Percentiles rank a stretch among this genome's conserved stretches.
These are phyloP conservation scores for Clarias macrocephalus DNA, from an alignment of 2,113 vertebrate species.

Conservation along the genomic window DNA sequence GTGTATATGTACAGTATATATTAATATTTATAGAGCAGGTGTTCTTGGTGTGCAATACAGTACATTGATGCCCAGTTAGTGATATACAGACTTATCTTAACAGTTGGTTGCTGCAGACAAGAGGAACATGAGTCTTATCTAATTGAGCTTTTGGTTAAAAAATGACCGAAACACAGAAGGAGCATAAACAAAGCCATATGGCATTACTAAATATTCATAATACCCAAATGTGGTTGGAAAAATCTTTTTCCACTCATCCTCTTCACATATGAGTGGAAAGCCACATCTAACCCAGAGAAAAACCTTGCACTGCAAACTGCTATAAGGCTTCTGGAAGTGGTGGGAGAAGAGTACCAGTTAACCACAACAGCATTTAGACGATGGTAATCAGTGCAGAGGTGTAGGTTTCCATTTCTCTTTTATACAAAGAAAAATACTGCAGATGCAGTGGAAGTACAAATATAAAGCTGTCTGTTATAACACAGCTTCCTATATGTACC, in stretches of 20 bases:
- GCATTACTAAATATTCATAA: not conserved
- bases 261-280: not conserved
- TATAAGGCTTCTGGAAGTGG: not conserved
- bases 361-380: not conserved
- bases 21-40: not conserved
- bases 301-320: not conserved
- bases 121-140: not conserved
- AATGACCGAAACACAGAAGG: not conserved
- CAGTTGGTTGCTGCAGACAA: conserved; percentile 1
- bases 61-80: not conserved
- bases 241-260: not conserved
- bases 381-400: not conserved
- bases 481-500: not conserved
- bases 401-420: not conserved
- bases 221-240: not conserved
- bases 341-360: not conserved
- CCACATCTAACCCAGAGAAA: not conserved
- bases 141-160: not conserved
- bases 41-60: not conserved
- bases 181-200: conserved; percentile 5
- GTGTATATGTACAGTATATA: not conserved
- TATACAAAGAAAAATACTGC: not conserved
- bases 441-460: not conserved
- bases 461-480: not conserved
- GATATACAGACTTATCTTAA: not conserved